Evolutionary conservation across 2,113 vertebrate species (phyloP).

Genomic region (Oncorhynchus tshawytscha): DNA sequence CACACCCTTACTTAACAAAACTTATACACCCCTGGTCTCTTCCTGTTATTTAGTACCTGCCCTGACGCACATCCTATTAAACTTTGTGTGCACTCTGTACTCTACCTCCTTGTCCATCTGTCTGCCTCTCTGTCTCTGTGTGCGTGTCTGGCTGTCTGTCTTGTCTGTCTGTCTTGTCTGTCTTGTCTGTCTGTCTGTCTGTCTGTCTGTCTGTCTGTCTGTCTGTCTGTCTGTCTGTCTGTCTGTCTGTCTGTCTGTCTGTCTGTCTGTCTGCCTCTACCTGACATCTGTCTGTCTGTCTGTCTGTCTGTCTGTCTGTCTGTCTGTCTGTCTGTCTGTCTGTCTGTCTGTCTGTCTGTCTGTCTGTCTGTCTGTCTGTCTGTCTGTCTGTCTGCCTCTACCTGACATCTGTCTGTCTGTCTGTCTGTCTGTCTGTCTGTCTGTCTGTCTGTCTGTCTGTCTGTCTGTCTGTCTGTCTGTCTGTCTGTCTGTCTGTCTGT

Average conservation of each 20-base stretch:
- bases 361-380: neutral
- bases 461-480: no score
- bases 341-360: neutral
- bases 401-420: neutral
- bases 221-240: constrained; percentile 3
- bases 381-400: constrained; percentile 24
- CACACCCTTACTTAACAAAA: constrained; percentile 71
- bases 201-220: neutral
- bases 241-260: neutral
- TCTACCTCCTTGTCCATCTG: constrained; percentile 57
- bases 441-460: neutral
- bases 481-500: no score
- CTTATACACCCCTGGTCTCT: constrained; percentile 69
- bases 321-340: neutral
- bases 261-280: no score
- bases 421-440: constrained; percentile 4
- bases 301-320: constrained; percentile 14
- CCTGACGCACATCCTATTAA: constrained; percentile 77
- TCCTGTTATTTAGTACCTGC: constrained; percentile 81
- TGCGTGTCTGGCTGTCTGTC: constrained; percentile 9
- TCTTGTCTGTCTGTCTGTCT: constrained; percentile 18
- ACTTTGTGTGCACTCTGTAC: constrained; percentile 65
- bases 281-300: no score
- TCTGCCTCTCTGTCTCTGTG: neutral
- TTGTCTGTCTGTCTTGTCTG: neutral